Evolutionary conservation across 2,888 invertebrate species (phyloP).

Genomic region (Lasius fuliginosus): DNA sequence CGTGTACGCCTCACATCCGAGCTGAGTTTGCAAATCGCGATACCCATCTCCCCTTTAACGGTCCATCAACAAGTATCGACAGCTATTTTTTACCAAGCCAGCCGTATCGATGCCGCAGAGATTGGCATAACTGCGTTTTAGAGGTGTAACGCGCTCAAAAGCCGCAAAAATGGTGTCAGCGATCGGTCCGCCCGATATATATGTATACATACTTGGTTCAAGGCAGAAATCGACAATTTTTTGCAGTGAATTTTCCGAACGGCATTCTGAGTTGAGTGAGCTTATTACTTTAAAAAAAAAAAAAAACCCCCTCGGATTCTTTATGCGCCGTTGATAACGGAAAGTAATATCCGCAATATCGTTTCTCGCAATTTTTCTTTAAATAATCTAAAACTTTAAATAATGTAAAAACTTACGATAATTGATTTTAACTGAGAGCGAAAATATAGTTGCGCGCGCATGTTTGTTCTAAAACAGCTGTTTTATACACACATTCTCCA

Average conservation of each 20-base stretch:
- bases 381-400: background rate
- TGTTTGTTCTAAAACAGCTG: background rate
- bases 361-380: background rate
- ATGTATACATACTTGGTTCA: background rate
- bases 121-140: conserved; percentile 47
- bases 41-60: conserved; percentile 40
- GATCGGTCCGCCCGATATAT: background rate
- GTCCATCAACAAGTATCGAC: conserved; percentile 49
- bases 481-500: background rate
- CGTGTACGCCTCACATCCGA: background rate
- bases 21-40: conserved; percentile 35
- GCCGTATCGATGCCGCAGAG: conserved; percentile 16
- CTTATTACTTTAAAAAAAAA: background rate
- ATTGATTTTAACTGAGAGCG: background rate
- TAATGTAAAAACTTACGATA: background rate
- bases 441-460: background rate
- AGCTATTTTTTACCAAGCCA: conserved; percentile 48
- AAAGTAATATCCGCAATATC: background rate
- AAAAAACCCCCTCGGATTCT: background rate
- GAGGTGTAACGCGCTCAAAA: conserved; percentile 21
- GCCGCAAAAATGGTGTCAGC: conserved; percentile 16
- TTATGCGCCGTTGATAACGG: background rate
- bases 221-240: background rate
- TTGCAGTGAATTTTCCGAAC: background rate
- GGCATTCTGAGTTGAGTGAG: background rate